Evolutionary conservation across 2,888 invertebrate genomes (phyloP).

Genomic region (Trachelus troglodyta): DNA sequence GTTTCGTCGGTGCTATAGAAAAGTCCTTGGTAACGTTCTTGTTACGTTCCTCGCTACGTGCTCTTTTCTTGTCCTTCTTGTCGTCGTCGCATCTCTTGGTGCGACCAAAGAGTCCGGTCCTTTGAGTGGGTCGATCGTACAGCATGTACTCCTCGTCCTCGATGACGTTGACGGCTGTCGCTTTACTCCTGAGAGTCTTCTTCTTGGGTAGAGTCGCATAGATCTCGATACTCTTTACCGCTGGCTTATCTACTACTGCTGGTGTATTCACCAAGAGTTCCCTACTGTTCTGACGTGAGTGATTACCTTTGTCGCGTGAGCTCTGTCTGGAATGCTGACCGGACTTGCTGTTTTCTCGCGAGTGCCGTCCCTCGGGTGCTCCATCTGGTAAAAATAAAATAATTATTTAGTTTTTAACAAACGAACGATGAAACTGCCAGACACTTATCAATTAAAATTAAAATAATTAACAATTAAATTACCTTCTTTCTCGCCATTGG

Average conservation of each 20-base stretch:
- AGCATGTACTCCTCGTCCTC: conserved; percentile 79
- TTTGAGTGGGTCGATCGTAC: conserved; percentile 77
- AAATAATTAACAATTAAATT: conserved; percentile 12
- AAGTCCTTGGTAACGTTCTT: conserved; percentile 78
- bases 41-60: conserved; percentile 87
- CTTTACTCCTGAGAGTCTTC: conserved; percentile 76
- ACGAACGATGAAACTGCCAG: background rate
- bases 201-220: conserved; percentile 93
- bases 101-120: conserved; percentile 76
- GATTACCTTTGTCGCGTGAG: conserved; percentile 75
- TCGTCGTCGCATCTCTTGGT: conserved; percentile 77
- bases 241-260: conserved; percentile 61
- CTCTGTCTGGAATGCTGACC: conserved; percentile 80
- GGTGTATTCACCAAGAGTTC: conserved; percentile 67
- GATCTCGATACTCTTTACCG: conserved; percentile 82
- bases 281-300: conserved; percentile 74
- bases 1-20: conserved; percentile 71
- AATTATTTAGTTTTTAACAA: background rate
- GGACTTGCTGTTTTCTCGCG: conserved; percentile 81
- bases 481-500: conserved; percentile 70
- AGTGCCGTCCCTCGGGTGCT: conserved; percentile 74
- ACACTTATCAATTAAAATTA: background rate
- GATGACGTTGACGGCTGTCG: conserved; percentile 73
- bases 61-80: conserved; percentile 79
- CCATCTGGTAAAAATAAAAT: conserved; percentile 54